Evolutionary conservation across 64 coral and sea anemone species (phyloP), one percentile per base, ranked within the genome.

Genomic region (Orbicella faveolata): DNA sequence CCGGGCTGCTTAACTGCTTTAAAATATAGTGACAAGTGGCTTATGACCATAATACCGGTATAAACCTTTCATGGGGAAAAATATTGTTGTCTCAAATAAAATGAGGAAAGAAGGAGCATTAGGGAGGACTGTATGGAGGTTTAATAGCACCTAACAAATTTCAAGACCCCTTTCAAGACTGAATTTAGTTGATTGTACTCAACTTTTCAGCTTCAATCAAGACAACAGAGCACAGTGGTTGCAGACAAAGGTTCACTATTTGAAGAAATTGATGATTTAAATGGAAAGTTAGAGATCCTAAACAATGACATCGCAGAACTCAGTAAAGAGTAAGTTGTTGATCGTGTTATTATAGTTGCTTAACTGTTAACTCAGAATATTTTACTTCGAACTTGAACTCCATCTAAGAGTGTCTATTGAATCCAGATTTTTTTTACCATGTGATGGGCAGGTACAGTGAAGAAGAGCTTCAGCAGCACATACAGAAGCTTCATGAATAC

Each of bases 401-500:
- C 41, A n/a, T 21, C 9, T 61, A 21, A 61, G 53, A 79, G 9
- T 79, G 36, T 23, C 76, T 79, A 55, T 39, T 41, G 9, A 51
- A 79, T 20, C 37, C 16, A 79, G 19, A 34, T 26, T 51, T 74
- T 69, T 63, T 0, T 78, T 26, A 14, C 18, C 0, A 74, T 37
- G 5, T 55, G 39, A 77, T 35, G 30, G 30, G 30, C 74, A 98
- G 96, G 34, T 96, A 99, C 89, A 73, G 92, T 85, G 97, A 95
- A 61, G 79, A 79, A 77, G 97, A 99, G 52, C 89, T 99, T 39
- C 97, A 99, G 77, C 75, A 79, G 48, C 97, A 99, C 76, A 99
- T 99, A 73, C 88, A 99, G 36, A 99, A 92, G 41, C 91, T 99
- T 25, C 97, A 99, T 78, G 97, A 99, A 61, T 99, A 99, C 76